phyloP scores from a whole-genome alignment of 2,797 vertebrate species.

The Phrynocephalus forsythii region DNA sequence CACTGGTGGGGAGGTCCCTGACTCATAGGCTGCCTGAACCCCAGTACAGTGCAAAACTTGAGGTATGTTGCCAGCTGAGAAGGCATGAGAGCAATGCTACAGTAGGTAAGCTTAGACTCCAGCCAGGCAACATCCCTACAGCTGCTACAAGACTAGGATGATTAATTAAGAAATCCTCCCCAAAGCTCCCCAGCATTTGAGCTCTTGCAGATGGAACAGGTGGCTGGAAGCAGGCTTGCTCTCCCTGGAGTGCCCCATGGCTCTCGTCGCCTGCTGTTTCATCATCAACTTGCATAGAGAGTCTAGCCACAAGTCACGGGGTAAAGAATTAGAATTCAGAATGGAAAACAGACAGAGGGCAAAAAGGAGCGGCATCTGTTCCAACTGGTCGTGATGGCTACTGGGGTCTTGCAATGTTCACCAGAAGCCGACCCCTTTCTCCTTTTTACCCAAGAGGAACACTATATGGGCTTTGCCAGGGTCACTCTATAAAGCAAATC shows the following conservation, averaged over 20 bases:
- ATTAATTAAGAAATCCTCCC: not conserved
- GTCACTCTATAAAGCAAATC: not conserved
- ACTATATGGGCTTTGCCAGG: not conserved
- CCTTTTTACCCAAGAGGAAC: not conserved
- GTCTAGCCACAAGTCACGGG: not conserved
- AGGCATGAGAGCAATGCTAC: not conserved
- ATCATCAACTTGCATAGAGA: not conserved
- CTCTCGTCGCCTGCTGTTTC: not conserved
- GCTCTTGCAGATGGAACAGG: not conserved
- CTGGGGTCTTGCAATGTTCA: not conserved
- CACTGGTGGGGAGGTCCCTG: too few relatives aligned
- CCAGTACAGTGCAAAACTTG: not conserved
- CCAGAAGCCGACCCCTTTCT: not conserved
- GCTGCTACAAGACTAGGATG: not conserved
- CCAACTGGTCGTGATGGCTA: not conserved
- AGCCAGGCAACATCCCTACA: not conserved
- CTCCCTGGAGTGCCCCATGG: not conserved
- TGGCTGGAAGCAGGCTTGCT: not conserved
- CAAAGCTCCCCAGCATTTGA: not conserved
- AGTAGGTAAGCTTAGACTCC: not conserved
- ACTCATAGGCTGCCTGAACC: not conserved
- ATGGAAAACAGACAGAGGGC: slow-evolving; percentile 21
- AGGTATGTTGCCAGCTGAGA: too few relatives aligned
- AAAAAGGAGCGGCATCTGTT: rapidly evolving
- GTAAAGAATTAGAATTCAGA: slow-evolving; percentile 12